Percentiles rank a stretch among this genome's conserved stretches.
Conservation (phyloP, 2,113 vertebrate species). For the Ginglymostoma cirratum region DNA sequence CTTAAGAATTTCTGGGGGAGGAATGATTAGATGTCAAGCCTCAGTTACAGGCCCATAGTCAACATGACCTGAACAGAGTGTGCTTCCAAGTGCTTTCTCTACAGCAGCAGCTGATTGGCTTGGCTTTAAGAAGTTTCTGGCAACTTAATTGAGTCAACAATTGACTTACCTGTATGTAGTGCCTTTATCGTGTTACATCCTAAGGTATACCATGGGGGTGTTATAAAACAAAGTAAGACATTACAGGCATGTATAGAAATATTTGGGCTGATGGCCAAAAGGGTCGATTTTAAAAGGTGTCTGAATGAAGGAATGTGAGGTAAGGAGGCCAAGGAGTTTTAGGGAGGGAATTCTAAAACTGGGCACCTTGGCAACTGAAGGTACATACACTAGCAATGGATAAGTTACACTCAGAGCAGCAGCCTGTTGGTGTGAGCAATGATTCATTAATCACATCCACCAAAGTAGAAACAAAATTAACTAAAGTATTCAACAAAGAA, state of each 20-base stretch:
- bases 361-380: no score
- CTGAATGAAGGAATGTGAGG: not conserved
- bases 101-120: not conserved
- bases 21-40: not conserved
- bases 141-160: not conserved
- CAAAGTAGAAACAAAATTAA: not conserved
- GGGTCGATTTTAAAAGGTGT: not conserved
- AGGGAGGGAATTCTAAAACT: no score
- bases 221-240: not conserved
- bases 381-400: no score
- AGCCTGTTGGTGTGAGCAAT: not conserved
- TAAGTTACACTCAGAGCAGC: no score
- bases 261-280: not conserved
- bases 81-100: not conserved
- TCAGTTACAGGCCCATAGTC: not conserved
- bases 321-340: not conserved
- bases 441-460: not conserved
- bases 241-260: not conserved
- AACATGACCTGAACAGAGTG: not conserved
- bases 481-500: not conserved
- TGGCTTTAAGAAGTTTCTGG: not conserved
- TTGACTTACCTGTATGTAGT: not conserved
- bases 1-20: not conserved
- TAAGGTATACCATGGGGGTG: not conserved
- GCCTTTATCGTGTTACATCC: not conserved